Evolutionary conservation across 2,113 vertebrate genomes (phyloP).

Genomic region (Saccopteryx leptura): DNA sequence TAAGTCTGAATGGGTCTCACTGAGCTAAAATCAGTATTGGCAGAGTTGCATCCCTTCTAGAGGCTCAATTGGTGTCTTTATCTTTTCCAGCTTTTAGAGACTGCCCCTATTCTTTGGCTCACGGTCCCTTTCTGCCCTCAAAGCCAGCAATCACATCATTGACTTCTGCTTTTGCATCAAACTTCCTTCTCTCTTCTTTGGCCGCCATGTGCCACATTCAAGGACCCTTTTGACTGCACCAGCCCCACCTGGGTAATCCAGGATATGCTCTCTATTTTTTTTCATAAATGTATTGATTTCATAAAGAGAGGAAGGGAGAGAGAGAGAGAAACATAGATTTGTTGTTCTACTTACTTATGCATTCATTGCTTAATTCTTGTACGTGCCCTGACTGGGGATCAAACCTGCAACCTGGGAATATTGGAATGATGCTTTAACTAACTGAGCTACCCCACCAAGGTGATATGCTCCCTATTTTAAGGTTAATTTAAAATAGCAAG

Average conservation of each 20-base stretch:
- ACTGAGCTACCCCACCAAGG: too few species aligned
- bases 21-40: background rate
- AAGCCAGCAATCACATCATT: background rate
- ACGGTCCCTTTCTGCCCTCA: constrained; percentile 14
- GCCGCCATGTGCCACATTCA: background rate
- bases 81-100: background rate
- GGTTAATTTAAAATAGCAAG: background rate
- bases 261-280: background rate
- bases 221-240: background rate
- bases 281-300: too few species aligned
- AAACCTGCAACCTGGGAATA: too few species aligned
- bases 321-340: too few species aligned
- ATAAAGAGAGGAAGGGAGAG: too few species aligned
- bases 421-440: too few species aligned
- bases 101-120: background rate
- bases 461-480: background rate
- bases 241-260: background rate
- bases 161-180: constrained; percentile 16
- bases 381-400: too few species aligned
- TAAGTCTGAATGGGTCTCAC: background rate
- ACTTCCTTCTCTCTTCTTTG: background rate
- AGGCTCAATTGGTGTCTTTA: background rate
- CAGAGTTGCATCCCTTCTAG: constrained; percentile 20
- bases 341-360: too few species aligned
- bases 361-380: too few species aligned